Evolutionary conservation across 2,113 vertebrate genomes (phyloP).

Genomic region (Rhinopomastus cyanomelas): DNA sequence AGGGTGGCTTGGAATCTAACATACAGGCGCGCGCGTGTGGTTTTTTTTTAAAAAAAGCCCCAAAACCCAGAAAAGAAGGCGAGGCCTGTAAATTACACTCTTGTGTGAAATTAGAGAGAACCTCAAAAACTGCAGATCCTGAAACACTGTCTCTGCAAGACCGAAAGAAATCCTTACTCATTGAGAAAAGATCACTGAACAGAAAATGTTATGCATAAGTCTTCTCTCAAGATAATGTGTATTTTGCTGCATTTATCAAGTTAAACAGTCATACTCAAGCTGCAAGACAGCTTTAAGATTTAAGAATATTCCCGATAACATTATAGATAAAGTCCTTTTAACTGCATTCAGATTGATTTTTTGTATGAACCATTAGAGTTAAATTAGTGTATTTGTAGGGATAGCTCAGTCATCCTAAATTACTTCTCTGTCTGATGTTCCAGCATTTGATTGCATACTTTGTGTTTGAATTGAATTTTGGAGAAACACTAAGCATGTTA

Average conservation of each 20-base stretch:
- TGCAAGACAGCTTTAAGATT: constrained; percentile 54
- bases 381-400: constrained; percentile 77
- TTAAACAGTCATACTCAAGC: not conserved
- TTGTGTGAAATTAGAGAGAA: not conserved
- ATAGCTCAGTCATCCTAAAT: constrained; percentile 77
- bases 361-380: constrained; percentile 61
- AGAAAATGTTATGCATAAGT: not conserved
- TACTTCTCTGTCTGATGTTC: constrained; percentile 74
- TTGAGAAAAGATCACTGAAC: not conserved
- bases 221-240: not conserved
- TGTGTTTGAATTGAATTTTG: constrained; percentile 81
- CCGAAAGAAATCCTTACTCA: not conserved
- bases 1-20: not conserved
- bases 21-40: no score
- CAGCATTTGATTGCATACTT: constrained; percentile 79
- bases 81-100: not conserved
- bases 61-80: not conserved
- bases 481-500: constrained; percentile 72
- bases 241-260: constrained; percentile 48
- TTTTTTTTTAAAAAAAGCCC: not conserved
- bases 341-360: constrained; percentile 65
- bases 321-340: constrained; percentile 72
- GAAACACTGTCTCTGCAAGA: not conserved
- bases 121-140: not conserved
- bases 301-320: constrained; percentile 66